These are phyloP conservation scores for Brevimyrus niger DNA, from an alignment of 2,113 vertebrate genomes.

Conservation along the genomic window DNA sequence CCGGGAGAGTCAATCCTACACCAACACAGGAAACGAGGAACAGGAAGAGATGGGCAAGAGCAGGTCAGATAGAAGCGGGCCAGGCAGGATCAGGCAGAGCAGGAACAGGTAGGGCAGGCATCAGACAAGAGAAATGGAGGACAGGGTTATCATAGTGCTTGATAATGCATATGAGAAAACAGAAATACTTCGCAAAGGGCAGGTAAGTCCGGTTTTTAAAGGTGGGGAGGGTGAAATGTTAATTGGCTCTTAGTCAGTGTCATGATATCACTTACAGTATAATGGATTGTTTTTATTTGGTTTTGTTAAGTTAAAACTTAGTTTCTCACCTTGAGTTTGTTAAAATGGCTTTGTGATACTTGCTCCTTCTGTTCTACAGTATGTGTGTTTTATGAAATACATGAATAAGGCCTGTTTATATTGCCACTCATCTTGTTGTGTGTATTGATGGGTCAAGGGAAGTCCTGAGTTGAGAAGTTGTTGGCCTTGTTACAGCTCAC, in stretches of 20 bases:
- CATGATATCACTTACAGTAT: not conserved
- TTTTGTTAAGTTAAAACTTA: not conserved
- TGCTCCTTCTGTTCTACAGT: not conserved
- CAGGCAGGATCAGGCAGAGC: not conserved
- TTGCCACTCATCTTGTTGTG: not conserved
- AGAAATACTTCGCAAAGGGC: not conserved
- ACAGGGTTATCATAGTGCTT: not conserved
- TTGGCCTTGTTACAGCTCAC: not conserved
- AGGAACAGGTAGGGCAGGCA: not conserved
- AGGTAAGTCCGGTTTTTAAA: not conserved
- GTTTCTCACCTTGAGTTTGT: not conserved
- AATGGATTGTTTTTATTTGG: not conserved
- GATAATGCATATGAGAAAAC: not conserved
- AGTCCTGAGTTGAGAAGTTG: not conserved
- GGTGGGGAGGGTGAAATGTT: not conserved
- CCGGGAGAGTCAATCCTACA: no score
- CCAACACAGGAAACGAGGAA: not conserved
- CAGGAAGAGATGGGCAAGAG: not conserved
- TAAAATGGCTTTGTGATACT: not conserved
- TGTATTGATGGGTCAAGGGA: not conserved
- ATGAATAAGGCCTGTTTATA: not conserved
- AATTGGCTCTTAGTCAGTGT: not conserved
- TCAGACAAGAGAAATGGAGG: not conserved
- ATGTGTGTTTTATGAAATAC: not conserved
- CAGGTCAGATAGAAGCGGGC: not conserved